Conservation (phyloP, 2,888 invertebrate species). For the Lepidochrysops patricia region DNA sequence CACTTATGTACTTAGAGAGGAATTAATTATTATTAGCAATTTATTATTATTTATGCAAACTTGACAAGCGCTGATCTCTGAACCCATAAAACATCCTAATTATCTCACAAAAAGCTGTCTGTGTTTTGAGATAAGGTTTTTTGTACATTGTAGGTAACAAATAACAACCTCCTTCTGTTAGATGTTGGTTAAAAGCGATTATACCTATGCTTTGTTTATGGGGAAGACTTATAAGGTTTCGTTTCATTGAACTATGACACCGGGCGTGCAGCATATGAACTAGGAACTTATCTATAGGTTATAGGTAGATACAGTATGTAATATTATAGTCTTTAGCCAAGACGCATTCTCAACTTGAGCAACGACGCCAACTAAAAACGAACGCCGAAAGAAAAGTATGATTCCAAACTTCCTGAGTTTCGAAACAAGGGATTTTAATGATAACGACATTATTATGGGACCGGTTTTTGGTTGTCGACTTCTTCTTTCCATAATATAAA, state of each 20-base stretch:
- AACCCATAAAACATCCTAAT: background rate
- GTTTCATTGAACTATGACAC: conserved; percentile 1
- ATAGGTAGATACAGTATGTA: too few relatives aligned
- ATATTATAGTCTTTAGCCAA: too few relatives aligned
- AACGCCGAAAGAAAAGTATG: too few relatives aligned
- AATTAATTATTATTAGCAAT: too few relatives aligned
- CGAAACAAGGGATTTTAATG: background rate
- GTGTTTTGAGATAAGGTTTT: background rate
- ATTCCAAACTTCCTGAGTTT: too few relatives aligned
- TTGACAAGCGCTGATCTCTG: background rate
- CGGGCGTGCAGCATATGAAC: background rate
- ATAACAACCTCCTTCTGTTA: background rate
- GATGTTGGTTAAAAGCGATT: background rate
- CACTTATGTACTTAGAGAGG: too few relatives aligned
- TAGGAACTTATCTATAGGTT: too few relatives aligned
- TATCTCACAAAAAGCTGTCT: background rate
- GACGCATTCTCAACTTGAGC: too few relatives aligned
- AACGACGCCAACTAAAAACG: too few relatives aligned
- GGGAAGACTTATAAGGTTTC: background rate
- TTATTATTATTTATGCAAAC: background rate
- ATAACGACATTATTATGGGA: background rate
- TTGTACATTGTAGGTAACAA: too few relatives aligned
- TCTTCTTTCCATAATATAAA: background rate
- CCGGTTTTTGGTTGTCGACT: background rate
- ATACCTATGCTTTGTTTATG: background rate